Base-by-base conservation (phyloP, 2,888 invertebrate genomes). In the Conchocele bisecta region DNA sequence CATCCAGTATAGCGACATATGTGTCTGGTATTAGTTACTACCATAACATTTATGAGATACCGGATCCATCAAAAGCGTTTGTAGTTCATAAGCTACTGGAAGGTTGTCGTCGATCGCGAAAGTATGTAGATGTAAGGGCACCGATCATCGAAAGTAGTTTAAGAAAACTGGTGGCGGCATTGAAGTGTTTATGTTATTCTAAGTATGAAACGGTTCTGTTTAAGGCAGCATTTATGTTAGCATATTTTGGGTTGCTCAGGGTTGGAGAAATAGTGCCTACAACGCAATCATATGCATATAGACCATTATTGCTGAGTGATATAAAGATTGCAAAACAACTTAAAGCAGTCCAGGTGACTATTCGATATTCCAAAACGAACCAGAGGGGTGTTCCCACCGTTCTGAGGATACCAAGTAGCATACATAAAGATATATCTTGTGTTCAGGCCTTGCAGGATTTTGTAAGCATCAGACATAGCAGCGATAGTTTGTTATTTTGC, bases 181-280 rank as follows among this genome's bases (percentile, higher is more conserved):
- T 39, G 1, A n/a, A n/a, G n/a, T n/a, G n/a, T n/a, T n/a, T n/a
- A n/a, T n/a, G n/a, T n/a, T n/a, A n/a, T n/a, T n/a, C 56, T 7
- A 9, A 4, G 3, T 56, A 39, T 24, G 56, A 56, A 56, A 24
- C 39, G 5, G 3, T 2, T 2, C 24, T 56, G 2, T 56, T 56
- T 39, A 6, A 26, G 9, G 56, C 56, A 35, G 56, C 56, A 6
- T n/a, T n/a, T n/a, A n/a, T n/a, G n/a, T n/a, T n/a, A n/a, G n/a
- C n/a, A n/a, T n/a, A n/a, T n/a, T n/a, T n/a, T n/a, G n/a, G n/a
- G n/a, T n/a, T n/a, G n/a, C n/a, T n/a, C n/a, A n/a, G n/a, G n/a
- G n/a, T n/a, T n/a, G n/a, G n/a, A n/a, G n/a, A n/a, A n/a, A n/a
- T n/a, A n/a, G n/a, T n/a, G n/a, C n/a, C n/a, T n/a, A 37, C 37